phyloP scores from a whole-genome alignment of 2,888 invertebrate species.

The Plemyria rubiginata region DNA sequence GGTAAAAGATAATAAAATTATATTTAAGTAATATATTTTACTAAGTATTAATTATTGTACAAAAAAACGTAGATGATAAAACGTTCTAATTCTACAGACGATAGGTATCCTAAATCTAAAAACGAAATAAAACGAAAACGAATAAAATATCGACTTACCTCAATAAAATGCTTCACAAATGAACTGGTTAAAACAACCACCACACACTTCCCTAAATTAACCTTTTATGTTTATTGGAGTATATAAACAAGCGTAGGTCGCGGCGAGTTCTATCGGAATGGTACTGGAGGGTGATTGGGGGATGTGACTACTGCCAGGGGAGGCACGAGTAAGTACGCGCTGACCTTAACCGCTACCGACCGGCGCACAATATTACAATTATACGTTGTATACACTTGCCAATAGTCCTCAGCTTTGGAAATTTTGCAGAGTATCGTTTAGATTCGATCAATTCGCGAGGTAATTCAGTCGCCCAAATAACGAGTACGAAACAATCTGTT shows the following conservation, averaged over 20 bases:
- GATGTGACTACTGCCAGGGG: constrained; percentile 10
- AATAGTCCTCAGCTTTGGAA: too few relatives aligned
- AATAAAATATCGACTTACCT: constrained; percentile 20
- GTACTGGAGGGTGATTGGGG: constrained; percentile 19
- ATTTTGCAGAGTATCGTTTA: too few relatives aligned
- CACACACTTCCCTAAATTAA: constrained; percentile 10
- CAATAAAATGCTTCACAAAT: constrained; percentile 2
- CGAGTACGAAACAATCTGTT: too few relatives aligned
- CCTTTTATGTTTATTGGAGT: constrained; percentile 8
- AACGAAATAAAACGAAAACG: too few relatives aligned
- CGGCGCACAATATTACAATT: background rate
- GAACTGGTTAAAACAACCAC: constrained; percentile 1
- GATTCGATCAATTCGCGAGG: too few relatives aligned
- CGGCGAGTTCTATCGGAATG: constrained; percentile 18
- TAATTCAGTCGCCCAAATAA: too few relatives aligned
- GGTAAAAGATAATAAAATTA: too few relatives aligned
- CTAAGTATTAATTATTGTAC: too few relatives aligned
- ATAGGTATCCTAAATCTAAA: background rate
- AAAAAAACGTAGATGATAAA: too few relatives aligned
- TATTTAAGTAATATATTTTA: too few relatives aligned
- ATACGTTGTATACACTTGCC: too few relatives aligned
- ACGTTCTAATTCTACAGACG: background rate
- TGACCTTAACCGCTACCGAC: constrained; percentile 23
- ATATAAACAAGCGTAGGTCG: constrained; percentile 15
- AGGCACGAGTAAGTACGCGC: constrained; percentile 3